Evolutionary conservation across 2,113 vertebrate genomes (phyloP).

Genomic region (Lanius ludovicianus): DNA sequence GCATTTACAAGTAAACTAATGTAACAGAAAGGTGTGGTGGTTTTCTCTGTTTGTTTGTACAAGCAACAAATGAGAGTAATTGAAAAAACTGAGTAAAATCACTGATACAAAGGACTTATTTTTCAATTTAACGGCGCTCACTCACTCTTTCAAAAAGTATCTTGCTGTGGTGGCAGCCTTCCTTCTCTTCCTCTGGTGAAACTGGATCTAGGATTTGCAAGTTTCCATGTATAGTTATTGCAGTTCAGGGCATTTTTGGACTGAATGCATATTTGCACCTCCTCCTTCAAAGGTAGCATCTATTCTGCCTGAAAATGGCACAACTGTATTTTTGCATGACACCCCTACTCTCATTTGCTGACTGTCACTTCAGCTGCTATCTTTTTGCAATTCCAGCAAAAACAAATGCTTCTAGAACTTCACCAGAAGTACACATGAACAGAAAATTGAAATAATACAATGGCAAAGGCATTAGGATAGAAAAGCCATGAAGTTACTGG

Average conservation of each 20-base stretch:
- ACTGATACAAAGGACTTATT: neutral
- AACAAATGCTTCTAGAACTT: constrained; percentile 50
- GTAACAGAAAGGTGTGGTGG: neutral
- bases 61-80: constrained; percentile 35
- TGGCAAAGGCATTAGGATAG: constrained; percentile 49
- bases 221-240: constrained; percentile 6
- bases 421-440: constrained; percentile 38
- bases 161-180: neutral
- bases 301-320: constrained; percentile 36
- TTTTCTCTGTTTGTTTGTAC: neutral
- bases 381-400: constrained; percentile 41
- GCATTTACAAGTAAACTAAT: constrained; percentile 15
- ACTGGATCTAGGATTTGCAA: neutral
- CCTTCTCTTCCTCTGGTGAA: constrained; percentile 43
- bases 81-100: neutral
- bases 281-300: neutral
- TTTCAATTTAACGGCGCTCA: neutral
- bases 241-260: constrained; percentile 43
- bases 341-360: constrained; percentile 56
- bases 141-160: neutral
- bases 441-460: constrained; percentile 57
- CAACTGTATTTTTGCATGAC: constrained; percentile 37
- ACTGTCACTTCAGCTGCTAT: constrained; percentile 38
- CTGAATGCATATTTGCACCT: neutral
- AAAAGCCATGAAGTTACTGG: constrained; percentile 48